phyloP scores from a whole-genome alignment of 1,140 invertebrate species.

The Wiebesia pumilae region DNA sequence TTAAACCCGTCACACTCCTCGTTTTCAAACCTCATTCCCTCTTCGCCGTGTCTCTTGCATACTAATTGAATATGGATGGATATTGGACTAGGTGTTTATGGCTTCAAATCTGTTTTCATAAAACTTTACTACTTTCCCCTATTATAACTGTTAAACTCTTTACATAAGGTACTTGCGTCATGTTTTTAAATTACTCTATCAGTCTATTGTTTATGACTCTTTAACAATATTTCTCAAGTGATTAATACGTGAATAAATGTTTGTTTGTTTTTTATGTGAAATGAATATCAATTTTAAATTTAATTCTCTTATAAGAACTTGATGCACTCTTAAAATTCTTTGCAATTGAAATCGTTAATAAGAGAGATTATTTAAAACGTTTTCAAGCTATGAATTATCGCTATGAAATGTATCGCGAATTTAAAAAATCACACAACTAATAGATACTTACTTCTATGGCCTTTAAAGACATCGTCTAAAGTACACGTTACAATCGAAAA shows the following conservation, averaged over 20 bases:
- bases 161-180: not conserved
- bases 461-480: no score
- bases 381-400: no score
- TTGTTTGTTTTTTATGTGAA: no score
- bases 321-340: no score
- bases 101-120: not conserved
- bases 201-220: no score
- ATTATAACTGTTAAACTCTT: not conserved
- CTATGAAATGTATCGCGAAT: not conserved
- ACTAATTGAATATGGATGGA: not conserved
- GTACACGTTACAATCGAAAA: not conserved
- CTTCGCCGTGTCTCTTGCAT: not conserved
- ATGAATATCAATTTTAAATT: no score
- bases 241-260: no score
- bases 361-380: no score
- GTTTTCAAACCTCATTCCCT: not conserved
- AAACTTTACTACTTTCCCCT: not conserved
- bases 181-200: no score
- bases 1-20: not conserved
- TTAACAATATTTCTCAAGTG: no score
- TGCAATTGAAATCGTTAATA: no score
- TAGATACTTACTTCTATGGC: not conserved
- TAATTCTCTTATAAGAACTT: no score
- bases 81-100: not conserved
- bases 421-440: not conserved